Base-by-base conservation (phyloP, 2,113 vertebrate genomes). In the Reinhardtius hippoglossoides region DNA sequence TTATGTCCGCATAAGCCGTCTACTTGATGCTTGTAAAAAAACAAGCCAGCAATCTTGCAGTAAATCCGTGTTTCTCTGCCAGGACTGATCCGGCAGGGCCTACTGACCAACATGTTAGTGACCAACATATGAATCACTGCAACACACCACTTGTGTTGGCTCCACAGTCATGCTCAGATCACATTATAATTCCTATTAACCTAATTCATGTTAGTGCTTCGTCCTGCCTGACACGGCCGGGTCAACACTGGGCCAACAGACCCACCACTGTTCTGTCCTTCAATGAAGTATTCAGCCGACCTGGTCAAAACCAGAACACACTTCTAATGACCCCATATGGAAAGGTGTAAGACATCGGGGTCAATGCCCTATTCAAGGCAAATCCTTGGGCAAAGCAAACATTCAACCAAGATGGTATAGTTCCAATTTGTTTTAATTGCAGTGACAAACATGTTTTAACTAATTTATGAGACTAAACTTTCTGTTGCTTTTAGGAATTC, bases 51-150 rank as follows among this genome's bases (percentile, higher is more conserved):
- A 81, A 80, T 81, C 74, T 83, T 74, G 27, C 55, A 70, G 52
- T 70, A 79, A 76, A 80, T 82, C 67, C 65, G 5, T 23, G 48
- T 52, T 74, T 81, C 64, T 71, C 24, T 83, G 63, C 40, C 63
- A 65, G 27, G 31, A 63, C 61, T 50, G 42, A 81, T 87, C 37
- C 78, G 42, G 35, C 61, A 46, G 44, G 78, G 50, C 78, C 76
- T n/a, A 84, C 76, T 88, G 88, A 84, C 84, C 75, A 82, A 81
- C 68, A 73, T 78, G 54, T 60, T 54, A 65, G 69, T 74, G 57
- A 82, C 37, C 73, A 72, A 69, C 40, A 67, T 67, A 70, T 81
- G 75, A 75, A 81, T 27, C 27, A 27, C 27, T 27, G 27, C 27
- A 27, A 27, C 27, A 27, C 58, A 71, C 79, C 71, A 73, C 66